Base-by-base conservation (phyloP, 2,888 invertebrate species). In the Melanchra persicariae region DNA sequence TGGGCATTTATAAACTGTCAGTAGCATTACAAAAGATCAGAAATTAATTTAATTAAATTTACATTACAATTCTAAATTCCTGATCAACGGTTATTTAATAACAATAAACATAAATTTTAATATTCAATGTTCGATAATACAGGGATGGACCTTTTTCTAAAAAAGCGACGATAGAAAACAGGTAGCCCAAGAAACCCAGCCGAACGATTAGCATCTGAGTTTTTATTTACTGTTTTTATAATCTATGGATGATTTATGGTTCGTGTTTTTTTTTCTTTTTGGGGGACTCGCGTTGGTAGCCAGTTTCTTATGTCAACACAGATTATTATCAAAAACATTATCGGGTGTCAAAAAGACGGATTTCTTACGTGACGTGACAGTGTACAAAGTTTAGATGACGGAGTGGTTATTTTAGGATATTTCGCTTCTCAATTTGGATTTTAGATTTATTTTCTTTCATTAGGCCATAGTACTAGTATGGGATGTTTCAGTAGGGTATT, bases 131-230 rank as follows among this genome's bases (percentile, higher is more conserved):
- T n/a, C 15, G 19, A 60, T 59, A 24, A 37, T 24, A 30, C 10
- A 58, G 61, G 51, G 49, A 24, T n/a, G n/a, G 10, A 47, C 62
- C 54, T 66, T 77, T 34, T 62, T 45, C 2, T 15, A 75, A 77
- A 78, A 81, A 81, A 67, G 43, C 40, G 62, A 49, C 37, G 71
- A 67, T 77, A 49, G 26, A 69, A 76, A 88, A 90, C 93, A 94
- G 94, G 94, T 93, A 94, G 94, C 91, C 79, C 65, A 74, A 82
- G 86, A 92, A 92, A 92, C 81, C 89, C 90, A 90, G 85, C 85
- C 87, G 85, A 87, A 88, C 92, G 93, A 93, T 94, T 92, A 92
- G 88, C 89, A 85, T 88, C 90, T 78, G 82, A 82, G 77, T 86
- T 85, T 83, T 84, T 87, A 80, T 76, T 78, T 71, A 70, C 66